Percentiles rank a stretch among this genome's conserved stretches.
Conservation (phyloP, 2,113 vertebrate species). For the Sialia sialis region DNA sequence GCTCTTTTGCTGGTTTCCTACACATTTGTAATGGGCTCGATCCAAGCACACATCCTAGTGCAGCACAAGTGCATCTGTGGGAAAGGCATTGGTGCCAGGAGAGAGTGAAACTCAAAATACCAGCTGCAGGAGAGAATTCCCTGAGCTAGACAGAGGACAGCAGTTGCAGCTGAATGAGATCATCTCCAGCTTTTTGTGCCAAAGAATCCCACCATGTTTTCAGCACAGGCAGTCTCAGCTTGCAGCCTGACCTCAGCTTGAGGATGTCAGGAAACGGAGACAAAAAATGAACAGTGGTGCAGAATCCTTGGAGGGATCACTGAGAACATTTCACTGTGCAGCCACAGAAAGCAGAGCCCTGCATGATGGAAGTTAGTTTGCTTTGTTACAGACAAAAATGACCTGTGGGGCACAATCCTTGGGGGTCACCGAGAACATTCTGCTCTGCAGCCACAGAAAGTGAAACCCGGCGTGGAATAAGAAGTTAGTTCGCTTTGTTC, state of each 20-base stretch:
- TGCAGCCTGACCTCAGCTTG: not conserved
- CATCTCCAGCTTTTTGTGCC: not conserved
- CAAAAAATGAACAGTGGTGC: not conserved
- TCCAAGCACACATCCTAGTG: not conserved
- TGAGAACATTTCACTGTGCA: no score
- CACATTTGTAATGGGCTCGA: not conserved
- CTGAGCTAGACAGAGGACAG: not conserved
- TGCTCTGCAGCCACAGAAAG: no score
- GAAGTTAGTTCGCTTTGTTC: no score
- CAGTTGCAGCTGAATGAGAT: not conserved
- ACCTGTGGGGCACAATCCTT: no score
- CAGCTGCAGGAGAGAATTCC: not conserved
- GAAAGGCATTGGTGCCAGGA: conserved; percentile 12
- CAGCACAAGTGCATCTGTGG: not conserved
- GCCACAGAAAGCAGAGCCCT: no score
- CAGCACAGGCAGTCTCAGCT: not conserved
- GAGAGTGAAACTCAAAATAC: conserved; percentile 7
- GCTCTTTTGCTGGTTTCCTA: not conserved
- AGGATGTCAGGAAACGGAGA: not conserved
- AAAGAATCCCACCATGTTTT: not conserved
- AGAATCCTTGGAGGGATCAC: no score
- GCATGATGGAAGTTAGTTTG: no score
- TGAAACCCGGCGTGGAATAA: no score
- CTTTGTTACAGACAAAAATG: no score
- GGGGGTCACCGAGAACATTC: no score